phyloP scores from a whole-genome alignment of 2,797 vertebrate genomes.

The Buphagus erythrorhynchus region DNA sequence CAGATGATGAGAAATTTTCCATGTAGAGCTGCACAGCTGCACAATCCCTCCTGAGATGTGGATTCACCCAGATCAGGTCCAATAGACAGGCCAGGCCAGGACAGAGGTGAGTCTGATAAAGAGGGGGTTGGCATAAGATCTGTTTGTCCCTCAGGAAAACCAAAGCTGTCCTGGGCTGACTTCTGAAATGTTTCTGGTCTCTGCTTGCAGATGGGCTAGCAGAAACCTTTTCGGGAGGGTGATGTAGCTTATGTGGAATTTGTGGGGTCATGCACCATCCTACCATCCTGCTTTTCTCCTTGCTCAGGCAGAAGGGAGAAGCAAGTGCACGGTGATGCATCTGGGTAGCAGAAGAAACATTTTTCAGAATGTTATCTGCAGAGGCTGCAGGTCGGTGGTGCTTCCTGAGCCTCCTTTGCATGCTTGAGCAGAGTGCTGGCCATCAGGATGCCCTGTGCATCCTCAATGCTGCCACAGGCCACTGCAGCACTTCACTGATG shows the following conservation, averaged over 20 bases:
- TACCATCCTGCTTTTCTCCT: not conserved
- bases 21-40: not conserved
- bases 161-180: not conserved
- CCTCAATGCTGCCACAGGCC: not conserved
- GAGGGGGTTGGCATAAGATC: not conserved
- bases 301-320: not conserved
- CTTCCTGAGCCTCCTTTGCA: not conserved
- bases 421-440: not conserved
- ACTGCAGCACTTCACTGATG: rapidly evolving
- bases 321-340: not conserved
- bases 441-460: not conserved
- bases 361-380: not conserved
- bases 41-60: not conserved
- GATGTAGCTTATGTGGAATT: not conserved
- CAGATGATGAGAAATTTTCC: constrained; percentile 16
- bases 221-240: not conserved
- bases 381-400: rapidly evolving
- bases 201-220: not conserved
- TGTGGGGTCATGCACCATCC: not conserved
- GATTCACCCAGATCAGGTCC: not conserved
- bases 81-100: not conserved
- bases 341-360: not conserved
- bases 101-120: not conserved
- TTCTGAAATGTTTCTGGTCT: not conserved
- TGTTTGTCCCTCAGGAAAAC: not conserved